These are phyloP conservation scores for Chelonoidis abingdonii DNA, from an alignment of 2,113 vertebrate species.

Conservation along the genomic window DNA sequence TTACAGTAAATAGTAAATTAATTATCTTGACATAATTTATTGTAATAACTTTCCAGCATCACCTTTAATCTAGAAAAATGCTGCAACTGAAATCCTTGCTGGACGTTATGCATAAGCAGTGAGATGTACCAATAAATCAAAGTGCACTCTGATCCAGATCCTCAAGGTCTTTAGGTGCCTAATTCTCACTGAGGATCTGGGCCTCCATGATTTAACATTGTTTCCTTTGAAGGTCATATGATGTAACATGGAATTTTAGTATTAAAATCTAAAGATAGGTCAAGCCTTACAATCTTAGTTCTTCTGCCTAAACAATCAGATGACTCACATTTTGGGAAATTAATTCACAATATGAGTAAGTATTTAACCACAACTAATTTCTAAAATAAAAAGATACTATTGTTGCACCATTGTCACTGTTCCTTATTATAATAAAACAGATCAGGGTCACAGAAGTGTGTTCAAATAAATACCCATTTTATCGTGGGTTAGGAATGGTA, in stretches of 20 bases:
- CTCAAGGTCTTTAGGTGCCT: too few species aligned
- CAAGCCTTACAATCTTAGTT: background rate
- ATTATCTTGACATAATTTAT: background rate
- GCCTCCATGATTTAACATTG: background rate
- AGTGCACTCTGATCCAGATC: too few species aligned
- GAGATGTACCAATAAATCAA: too few species aligned
- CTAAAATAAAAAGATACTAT: background rate
- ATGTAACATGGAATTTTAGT: conserved; percentile 2
- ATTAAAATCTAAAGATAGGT: background rate
- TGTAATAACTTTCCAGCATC: background rate
- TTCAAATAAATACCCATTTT: background rate
- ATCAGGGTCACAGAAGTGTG: background rate
- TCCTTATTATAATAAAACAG: background rate
- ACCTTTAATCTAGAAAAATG: background rate
- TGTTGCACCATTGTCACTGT: background rate
- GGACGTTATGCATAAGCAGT: background rate
- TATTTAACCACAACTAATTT: conserved; percentile 4
- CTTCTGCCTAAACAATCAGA: background rate
- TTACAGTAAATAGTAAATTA: background rate
- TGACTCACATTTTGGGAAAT: background rate
- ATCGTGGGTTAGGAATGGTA: background rate
- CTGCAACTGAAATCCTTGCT: background rate
- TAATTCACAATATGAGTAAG: background rate
- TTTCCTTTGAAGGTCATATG: background rate
- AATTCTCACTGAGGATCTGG: too few species aligned